These are phyloP conservation scores for Gisinianus flammeolus DNA, from an alignment of 2,888 invertebrate genomes.

Conservation along the genomic window DNA sequence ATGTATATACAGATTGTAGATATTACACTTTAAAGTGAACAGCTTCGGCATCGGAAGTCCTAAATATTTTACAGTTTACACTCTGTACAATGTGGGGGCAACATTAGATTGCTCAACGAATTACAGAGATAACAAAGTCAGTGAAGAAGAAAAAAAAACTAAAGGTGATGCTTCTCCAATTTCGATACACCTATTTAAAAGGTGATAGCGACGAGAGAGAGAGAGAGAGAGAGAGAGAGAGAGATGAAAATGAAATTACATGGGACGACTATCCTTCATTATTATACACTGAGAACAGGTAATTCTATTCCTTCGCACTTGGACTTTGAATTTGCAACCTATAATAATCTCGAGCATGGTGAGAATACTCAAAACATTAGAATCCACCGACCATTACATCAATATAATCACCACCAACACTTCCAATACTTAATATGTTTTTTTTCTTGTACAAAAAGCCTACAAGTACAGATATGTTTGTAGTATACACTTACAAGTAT, in stretches of 20 bases:
- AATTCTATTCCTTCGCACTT: constrained; percentile 36
- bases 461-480: background rate
- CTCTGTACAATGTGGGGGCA: background rate
- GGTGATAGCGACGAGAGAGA: constrained; percentile 4
- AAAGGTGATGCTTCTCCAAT: constrained; percentile 7
- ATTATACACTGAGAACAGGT: constrained; percentile 27
- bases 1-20: background rate
- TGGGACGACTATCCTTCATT: constrained; percentile 11
- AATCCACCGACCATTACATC: constrained; percentile 8
- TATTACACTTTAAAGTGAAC: background rate
- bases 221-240: background rate
- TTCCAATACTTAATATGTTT: background rate
- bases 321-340: constrained; percentile 41
- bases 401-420: background rate
- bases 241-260: constrained; percentile 34
- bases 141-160: background rate
- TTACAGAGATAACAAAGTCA: background rate
- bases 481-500: background rate
- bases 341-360: constrained; percentile 39
- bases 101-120: background rate
- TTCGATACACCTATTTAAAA: background rate
- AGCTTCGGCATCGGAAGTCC: too few relatives aligned
- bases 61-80: too few relatives aligned
- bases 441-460: background rate
- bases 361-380: constrained; percentile 28